Base-by-base conservation (phyloP, 2,797 vertebrate species). In the Iguana delicatissima region DNA sequence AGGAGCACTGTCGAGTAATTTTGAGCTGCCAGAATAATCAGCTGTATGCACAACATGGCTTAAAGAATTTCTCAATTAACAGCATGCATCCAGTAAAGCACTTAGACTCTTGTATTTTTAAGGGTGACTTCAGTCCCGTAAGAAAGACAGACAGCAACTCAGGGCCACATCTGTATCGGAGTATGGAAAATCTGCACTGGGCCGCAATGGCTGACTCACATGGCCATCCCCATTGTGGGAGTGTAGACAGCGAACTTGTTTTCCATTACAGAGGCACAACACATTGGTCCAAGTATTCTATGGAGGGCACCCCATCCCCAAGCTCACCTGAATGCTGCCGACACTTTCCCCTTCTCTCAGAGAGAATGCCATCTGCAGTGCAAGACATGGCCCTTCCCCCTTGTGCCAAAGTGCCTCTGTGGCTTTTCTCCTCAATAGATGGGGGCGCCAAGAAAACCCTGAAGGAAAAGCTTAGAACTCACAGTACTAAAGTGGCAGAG, bases 181-280 rank as follows among this genome's bases (percentile, higher is more conserved):
- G 98, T 79, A 97, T 99, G 97, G 98, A 99, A 96, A 98, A 98
- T 96, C 96, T 99, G 55, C 98, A 97, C 94, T 98, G 98, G 98
- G 96, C 95, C 91, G 35, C 96, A 0, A 42, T 95, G 79, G 92
- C 97, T 3, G 98, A 98, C 89, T 96, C 97, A 10, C 96, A 95
- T 67, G 86, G 98, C 59, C 98, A 95, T 80, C 92, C 96, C 12
- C 96, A 97, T 59, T 98, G 97, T 95, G 97, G 96, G 91, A 98
- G 97, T 67, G 83, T 97, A 95, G 98, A 98, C 92, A 98, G 97
- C 0, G 98, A 98, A 94, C 97, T 98, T 84, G 97, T 98, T 95
- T 96, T 99, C 82, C 98, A 92, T 93, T 98, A 93, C 88, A 97
- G 97, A 80, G 97, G 97, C 89, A 97, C 95, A n/a, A 97, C 96